Evolutionary conservation across 1,140 invertebrate genomes (phyloP).

Genomic region (Rhopalosiphum padi): DNA sequence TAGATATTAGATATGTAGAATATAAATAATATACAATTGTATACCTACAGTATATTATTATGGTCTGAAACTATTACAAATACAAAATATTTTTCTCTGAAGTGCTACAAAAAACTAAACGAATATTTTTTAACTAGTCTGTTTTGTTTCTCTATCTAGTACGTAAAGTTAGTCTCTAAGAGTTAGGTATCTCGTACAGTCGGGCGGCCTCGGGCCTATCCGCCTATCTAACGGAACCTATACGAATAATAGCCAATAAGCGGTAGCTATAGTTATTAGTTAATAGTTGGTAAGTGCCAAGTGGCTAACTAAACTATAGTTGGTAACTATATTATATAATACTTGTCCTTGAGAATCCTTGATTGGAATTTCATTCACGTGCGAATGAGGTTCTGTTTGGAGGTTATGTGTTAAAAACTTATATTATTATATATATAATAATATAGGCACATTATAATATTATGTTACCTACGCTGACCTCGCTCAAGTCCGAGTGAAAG

Average conservation of each 20-base stretch:
- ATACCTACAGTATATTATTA: too few species aligned
- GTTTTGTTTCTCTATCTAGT: not conserved
- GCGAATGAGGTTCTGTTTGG: not conserved
- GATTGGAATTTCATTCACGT: constrained; percentile 6
- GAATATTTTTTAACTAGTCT: not conserved
- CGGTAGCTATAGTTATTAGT: too few species aligned
- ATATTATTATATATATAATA: too few species aligned
- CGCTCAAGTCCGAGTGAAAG: not conserved
- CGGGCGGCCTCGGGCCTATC: too few species aligned
- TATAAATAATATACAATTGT: too few species aligned
- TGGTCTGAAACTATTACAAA: not conserved
- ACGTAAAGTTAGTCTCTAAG: too few species aligned
- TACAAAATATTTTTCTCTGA: not conserved
- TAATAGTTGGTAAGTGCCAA: too few species aligned
- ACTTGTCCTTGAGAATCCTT: not conserved
- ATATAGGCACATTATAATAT: not conserved
- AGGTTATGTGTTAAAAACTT: not conserved
- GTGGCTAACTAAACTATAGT: too few species aligned
- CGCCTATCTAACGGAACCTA: too few species aligned
- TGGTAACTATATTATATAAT: not conserved
- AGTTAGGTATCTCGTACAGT: too few species aligned
- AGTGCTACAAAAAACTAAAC: not conserved
- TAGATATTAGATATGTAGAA: too few species aligned
- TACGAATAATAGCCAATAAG: too few species aligned
- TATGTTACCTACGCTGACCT: not conserved